Conservation (phyloP, 2,888 invertebrate species). For the Atrina japonica region DNA sequence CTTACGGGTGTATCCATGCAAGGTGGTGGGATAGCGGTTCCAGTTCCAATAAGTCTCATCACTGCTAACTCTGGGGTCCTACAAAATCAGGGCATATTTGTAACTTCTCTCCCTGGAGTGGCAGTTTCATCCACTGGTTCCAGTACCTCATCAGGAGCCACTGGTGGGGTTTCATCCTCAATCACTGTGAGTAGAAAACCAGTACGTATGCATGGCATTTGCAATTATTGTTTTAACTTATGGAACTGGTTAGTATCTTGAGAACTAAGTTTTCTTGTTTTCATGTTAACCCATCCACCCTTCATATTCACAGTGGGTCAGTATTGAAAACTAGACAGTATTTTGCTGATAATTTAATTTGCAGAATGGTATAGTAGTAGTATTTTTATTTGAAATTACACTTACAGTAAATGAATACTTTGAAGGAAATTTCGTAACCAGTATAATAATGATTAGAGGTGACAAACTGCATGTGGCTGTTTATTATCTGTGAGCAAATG, state of each 20-base stretch:
- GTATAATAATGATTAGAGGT: too few relatives aligned
- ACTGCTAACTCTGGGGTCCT: constrained; percentile 63
- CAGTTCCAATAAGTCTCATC: constrained; percentile 85
- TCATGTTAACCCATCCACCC: too few relatives aligned
- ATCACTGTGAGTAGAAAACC: constrained; percentile 28
- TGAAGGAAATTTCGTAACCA: too few relatives aligned
- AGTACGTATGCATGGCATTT: constrained; percentile 27
- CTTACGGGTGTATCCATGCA: constrained; percentile 81
- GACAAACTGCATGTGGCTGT: too few relatives aligned
- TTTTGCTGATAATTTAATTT: too few relatives aligned
- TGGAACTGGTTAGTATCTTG: neutral
- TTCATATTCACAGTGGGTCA: too few relatives aligned
- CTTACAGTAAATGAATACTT: too few relatives aligned
- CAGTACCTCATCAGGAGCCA: constrained; percentile 4
- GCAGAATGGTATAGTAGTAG: too few relatives aligned
- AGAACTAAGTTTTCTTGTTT: too few relatives aligned
- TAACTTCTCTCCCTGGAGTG: constrained; percentile 60
- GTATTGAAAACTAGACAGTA: too few relatives aligned
- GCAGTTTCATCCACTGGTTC: constrained; percentile 23
- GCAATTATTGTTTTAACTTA: neutral
- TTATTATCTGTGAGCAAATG: too few relatives aligned
- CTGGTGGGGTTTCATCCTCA: constrained; percentile 3
- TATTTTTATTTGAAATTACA: too few relatives aligned
- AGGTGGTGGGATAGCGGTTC: constrained; percentile 90
- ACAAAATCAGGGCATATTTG: constrained; percentile 71